These are phyloP conservation scores for Panthera leo DNA, from an alignment of 2,113 vertebrate genomes.

Conservation along the genomic window DNA sequence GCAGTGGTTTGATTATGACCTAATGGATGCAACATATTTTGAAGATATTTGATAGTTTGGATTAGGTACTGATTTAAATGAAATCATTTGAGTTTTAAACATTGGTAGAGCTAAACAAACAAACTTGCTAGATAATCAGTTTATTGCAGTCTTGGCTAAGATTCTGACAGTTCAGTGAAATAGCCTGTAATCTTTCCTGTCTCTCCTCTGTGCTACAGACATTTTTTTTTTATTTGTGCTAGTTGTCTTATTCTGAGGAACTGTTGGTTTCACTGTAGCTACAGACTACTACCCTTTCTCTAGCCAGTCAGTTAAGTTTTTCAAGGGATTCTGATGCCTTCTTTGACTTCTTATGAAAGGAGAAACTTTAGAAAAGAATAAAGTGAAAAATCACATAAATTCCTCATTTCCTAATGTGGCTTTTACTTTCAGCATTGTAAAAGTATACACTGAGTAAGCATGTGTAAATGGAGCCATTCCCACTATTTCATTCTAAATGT, in stretches of 20 bases:
- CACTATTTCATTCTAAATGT: not conserved
- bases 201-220: not conserved
- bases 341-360: not conserved
- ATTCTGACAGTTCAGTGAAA: not conserved
- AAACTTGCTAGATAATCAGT: not conserved
- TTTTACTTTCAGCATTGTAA: not conserved
- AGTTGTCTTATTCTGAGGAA: not conserved
- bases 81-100: conserved; percentile 13
- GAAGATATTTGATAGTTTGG: not conserved
- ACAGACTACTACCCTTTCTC: not conserved
- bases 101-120: conserved; percentile 18
- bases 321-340: not conserved
- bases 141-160: not conserved
- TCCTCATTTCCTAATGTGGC: not conserved
- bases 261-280: not conserved
- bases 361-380: not conserved
- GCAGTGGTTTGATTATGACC: conserved; percentile 18
- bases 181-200: not conserved
- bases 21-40: not conserved
- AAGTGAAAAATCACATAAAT: conserved; percentile 4
- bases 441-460: not conserved
- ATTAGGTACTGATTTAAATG: not conserved
- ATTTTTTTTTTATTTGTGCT: not conserved
- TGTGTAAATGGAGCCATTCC: not conserved
- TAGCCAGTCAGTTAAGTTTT: not conserved